Evolutionary conservation across 2,888 invertebrate species (phyloP), one percentile per base, ranked within the genome.

Genomic region (Pollenia amentaria): DNA sequence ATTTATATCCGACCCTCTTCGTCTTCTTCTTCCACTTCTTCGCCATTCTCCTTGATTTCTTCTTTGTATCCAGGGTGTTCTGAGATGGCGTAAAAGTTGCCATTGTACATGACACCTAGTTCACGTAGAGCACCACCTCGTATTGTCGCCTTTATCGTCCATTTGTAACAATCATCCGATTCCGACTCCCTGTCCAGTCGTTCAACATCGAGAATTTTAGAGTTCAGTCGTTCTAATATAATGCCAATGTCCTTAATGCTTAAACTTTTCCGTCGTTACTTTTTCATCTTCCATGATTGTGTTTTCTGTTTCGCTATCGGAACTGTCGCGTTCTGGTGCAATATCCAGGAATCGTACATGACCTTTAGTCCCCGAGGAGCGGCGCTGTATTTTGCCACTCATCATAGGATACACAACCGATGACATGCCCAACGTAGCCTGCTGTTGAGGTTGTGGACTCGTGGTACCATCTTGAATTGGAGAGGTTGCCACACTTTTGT

Each of bases 111-210:
- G 90, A 98, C 97, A 88, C 98, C 98, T 88, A 98, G 95, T 94
- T 98, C 98, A 83, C 98, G 95, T 91, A 98, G 94, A 90, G 97
- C 97, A 94, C 98, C 98, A 75, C 98, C 98, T 87, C 97, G 95
- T 92, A 98, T 98, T 90, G 98, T 97, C 91, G 98, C 98, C 94
- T 98, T 98, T 94, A 98, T 98, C 94, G 98, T 98, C 98, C 98
- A 98, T 94, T 98, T 98, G 95, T 97, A 97, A 93, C 97, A 97
- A 94, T 98, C 98, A 94, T 97, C 97, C 93, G 97, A 97, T 93
- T 98, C 98, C 90, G 97, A 97, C 93, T 98, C 98, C 84, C 98
- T 95, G 93, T 98, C 98, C 90, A 98, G 94, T 89, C 97, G 95
- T 94, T 98, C 98, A 90, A 98, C 98, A 94, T 98, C 98, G 89